Evolutionary conservation across 2,797 vertebrate genomes (phyloP), one percentile per base, ranked within the genome.

Genomic region (Glyptemys insculpta): DNA sequence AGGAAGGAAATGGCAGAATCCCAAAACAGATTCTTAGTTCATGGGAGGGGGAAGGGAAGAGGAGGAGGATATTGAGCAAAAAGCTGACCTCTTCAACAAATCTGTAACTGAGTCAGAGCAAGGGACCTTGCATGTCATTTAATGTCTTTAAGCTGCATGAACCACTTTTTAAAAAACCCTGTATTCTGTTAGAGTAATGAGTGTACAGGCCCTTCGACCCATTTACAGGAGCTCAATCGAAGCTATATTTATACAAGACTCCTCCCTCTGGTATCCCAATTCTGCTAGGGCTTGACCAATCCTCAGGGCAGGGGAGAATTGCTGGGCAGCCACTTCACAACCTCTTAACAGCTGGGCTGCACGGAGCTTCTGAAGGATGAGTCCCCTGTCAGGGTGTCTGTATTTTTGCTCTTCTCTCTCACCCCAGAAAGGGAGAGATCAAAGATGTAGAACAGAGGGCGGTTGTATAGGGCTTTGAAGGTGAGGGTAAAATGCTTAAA

Each of bases 1-100:
- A 78, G 23, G 29, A 81, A 87, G 79, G 84, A 90, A 57, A 72
- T 83, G 88, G 84, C 41, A 62, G 88, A 83, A 82, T 86, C 82
- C 44, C 12, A 83, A n/a, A 29, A 85, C 47, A 79, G 14, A 37
- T 25, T 92, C 82, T 5, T 56, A 82, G 81, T 81, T 37, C 49
- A 59, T 83, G 29, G 16, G 72, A 37, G 54, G n/a, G 37, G 8
- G 19, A 15, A 9, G 86, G 79, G 52, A 23, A 4, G 18, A 12
- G 62, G 79, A 52, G 0, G 12, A 81, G 8, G 41, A 25, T 85
- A 44, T 10, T 57, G 34, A 93, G 47, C 62, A 29, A 83, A 41
- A 7, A 41, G 16, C 1, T 54, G 52, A 4, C 31, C 5, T 29
- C 59, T 93, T 92, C 1, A 14, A 50, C 8, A 49, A 50, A 34